These are phyloP conservation scores for Orchestia grillus DNA, from an alignment of 1,140 invertebrate genomes.

Conservation along the genomic window DNA sequence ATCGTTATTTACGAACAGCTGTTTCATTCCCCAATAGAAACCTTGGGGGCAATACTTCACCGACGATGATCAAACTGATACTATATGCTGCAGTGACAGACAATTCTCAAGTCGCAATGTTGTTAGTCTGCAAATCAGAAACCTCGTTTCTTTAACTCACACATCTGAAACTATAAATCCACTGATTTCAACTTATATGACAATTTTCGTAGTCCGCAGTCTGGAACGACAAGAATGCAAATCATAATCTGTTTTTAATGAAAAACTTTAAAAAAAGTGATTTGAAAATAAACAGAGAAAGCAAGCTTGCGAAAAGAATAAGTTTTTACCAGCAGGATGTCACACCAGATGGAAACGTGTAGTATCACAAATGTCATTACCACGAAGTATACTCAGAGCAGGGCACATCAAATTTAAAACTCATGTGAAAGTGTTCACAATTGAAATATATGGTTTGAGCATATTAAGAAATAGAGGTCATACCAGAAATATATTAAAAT, in stretches of 20 bases:
- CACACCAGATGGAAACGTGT: neutral
- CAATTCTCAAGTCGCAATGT: neutral
- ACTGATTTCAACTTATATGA: no score
- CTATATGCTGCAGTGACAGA: neutral
- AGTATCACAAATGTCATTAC: neutral
- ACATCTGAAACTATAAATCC: no score
- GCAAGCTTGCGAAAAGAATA: neutral
- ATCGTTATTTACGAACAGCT: neutral
- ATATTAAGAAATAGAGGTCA: no score
- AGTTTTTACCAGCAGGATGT: neutral
- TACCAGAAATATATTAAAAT: neutral
- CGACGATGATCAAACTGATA: neutral
- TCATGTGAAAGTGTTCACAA: no score
- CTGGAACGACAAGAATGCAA: neutral
- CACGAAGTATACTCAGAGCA: no score
- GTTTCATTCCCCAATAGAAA: neutral
- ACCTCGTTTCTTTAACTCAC: neutral
- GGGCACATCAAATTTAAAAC: no score
- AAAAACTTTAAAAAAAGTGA: neutral
- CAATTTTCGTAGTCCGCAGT: no score
- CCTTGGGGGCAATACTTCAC: neutral
- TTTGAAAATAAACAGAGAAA: neutral
- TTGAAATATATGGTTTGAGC: no score
- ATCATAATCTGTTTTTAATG: neutral
- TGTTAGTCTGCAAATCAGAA: neutral